These are phyloP conservation scores for Trichacis sp. DNA, from an alignment of 2,888 invertebrate genomes.

Conservation along the genomic window DNA sequence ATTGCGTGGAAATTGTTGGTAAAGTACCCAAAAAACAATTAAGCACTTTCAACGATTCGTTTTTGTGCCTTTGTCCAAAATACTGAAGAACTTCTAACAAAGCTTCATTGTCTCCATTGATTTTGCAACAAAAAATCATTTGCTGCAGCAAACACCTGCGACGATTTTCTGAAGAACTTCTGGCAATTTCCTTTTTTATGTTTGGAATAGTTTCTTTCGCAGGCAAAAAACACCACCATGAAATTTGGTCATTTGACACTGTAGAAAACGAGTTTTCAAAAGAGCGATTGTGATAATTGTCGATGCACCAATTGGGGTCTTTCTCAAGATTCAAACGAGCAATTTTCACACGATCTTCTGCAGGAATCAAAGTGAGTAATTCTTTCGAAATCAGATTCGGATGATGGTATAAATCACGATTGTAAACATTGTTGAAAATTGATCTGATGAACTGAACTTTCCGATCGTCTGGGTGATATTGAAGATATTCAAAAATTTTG, in stretches of 20 bases:
- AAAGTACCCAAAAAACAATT: background rate
- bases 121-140: slow-evolving; percentile 56
- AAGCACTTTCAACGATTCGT: too few species aligned
- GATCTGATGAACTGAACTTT: slow-evolving; percentile 39
- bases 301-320: background rate
- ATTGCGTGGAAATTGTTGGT: slow-evolving; percentile 42
- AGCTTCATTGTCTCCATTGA: slow-evolving; percentile 56
- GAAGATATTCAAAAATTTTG: slow-evolving; percentile 36
- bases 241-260: background rate
- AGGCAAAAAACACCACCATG: slow-evolving; percentile 57
- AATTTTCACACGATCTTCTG: slow-evolving; percentile 47
- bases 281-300: background rate
- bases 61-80: slow-evolving; percentile 54
- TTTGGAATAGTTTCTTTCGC: slow-evolving; percentile 45
- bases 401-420: slow-evolving; percentile 38
- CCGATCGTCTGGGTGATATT: slow-evolving; percentile 48
- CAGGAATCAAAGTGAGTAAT: slow-evolving; percentile 48
- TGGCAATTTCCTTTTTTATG: slow-evolving; percentile 49
- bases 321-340: slow-evolving; percentile 50
- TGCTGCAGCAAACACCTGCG: slow-evolving; percentile 45
- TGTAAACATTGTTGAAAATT: slow-evolving; percentile 50
- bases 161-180: slow-evolving; percentile 18
- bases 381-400: slow-evolving; percentile 28
- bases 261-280: background rate
- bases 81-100: slow-evolving; percentile 53